Evolutionary conservation across 2,113 vertebrate species (phyloP), one percentile per base, ranked within the genome.

Genomic region (Paracanthobrama guichenoti): DNA sequence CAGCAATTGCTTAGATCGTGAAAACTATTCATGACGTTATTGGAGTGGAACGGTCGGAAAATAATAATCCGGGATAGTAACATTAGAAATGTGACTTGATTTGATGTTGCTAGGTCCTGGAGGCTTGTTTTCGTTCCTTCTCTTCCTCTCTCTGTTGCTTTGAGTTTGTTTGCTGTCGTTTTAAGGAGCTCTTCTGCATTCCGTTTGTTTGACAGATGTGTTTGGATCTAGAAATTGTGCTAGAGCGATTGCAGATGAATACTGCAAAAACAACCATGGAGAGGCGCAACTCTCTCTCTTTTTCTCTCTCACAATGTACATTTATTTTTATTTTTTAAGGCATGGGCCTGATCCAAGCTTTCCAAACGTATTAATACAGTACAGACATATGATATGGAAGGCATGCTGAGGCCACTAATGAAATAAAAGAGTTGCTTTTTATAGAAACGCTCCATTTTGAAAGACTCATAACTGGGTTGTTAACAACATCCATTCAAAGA

Each of bases 341-440:
- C 76, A 42, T 26, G 28, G 22, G 3, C 22, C 57, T 10, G 7
- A 13, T 46, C 39, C 14, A 62, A 11, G 57, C 75, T 79, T 60
- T 79, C n/a, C n/a, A 79, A 46, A 59, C 10, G 28, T 24, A 71
- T 73, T 59, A 82, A 57, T 82, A 72, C 35, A 82, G n/a, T 67
- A 44, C 81, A 42, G 81, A 74, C 39, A 62, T 75, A 9, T 64
- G 82, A 75, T 75, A 64, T 76, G 0, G 26, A 75, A 64, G 39
- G 26, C 72, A 76, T 62, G 55, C 44, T 18, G 6, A 46, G 57
- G 39, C 7, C 18, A 26, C 18, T 64, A 76, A 64, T 66, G 82
- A 76, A 50, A 83, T 50, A 59, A 64, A 62, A 14, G 1, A n/a
- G 14, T 14, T 74, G 6, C n/a, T 78, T 60, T 73, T 60, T n/a